Evolutionary conservation across 2,113 vertebrate species (phyloP).

Genomic region (Pongo pygmaeus): DNA sequence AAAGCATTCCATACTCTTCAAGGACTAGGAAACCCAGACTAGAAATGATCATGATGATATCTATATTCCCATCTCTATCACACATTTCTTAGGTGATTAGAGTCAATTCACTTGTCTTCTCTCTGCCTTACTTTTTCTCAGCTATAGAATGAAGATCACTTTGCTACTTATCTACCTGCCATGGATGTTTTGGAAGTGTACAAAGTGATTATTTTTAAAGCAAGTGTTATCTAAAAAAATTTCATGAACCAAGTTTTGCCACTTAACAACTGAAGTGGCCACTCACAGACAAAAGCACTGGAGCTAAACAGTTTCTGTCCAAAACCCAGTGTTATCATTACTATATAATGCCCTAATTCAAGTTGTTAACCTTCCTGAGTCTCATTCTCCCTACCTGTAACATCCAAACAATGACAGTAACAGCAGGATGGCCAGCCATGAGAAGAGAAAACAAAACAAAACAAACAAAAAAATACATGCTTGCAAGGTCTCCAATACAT

Average conservation of each 20-base stretch:
- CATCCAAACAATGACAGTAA: background rate
- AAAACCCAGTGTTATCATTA: background rate
- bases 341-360: background rate
- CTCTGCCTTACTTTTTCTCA: background rate
- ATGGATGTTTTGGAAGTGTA: background rate
- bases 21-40: background rate
- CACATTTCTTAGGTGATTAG: background rate
- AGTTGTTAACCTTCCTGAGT: background rate
- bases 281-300: background rate
- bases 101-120: background rate
- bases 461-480: background rate
- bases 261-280: background rate
- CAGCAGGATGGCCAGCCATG: too few relatives aligned
- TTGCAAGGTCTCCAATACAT: background rate
- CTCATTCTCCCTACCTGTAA: background rate
- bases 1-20: background rate
- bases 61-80: background rate
- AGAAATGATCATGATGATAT: background rate
- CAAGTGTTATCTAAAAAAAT: background rate
- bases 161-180: background rate
- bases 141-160: background rate
- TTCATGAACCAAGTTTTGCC: background rate
- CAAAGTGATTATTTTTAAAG: background rate
- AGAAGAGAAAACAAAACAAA: background rate
- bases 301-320: background rate